A percentile compares a stretch with the other conserved stretches of the same genome.
Conservation (phyloP, 2,797 vertebrate genomes). For the Cuniculus paca region DNA sequence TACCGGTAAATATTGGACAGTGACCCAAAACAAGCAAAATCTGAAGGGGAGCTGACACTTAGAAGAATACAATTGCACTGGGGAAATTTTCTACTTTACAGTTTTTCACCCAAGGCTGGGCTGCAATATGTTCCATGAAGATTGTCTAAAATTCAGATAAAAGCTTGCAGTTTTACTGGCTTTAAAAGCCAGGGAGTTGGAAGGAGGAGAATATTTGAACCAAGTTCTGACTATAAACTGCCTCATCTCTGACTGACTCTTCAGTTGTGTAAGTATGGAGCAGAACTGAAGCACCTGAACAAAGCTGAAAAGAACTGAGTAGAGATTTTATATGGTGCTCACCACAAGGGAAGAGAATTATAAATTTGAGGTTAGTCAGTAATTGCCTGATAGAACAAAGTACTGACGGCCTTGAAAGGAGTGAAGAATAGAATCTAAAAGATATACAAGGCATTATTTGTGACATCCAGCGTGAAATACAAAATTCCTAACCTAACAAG, state of each 20-base stretch:
- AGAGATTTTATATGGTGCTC: background rate
- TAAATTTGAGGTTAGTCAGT: background rate
- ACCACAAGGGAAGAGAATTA: background rate
- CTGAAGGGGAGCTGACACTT: background rate
- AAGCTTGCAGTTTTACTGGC: background rate
- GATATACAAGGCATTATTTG: background rate
- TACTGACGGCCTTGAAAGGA: background rate
- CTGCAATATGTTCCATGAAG: background rate
- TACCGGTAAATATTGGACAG: background rate
- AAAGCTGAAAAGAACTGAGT: background rate
- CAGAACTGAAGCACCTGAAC: background rate
- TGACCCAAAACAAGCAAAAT: background rate
- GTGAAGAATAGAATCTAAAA: background rate
- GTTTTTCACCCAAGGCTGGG: background rate
- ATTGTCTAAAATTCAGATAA: background rate
- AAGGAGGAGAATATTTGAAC: background rate
- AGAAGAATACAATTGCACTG: background rate
- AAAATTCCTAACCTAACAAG: background rate
- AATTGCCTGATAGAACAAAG: background rate
- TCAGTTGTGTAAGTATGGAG: background rate
- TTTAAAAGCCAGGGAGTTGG: background rate
- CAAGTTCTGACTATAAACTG: background rate
- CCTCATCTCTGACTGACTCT: background rate
- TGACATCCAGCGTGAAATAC: background rate
- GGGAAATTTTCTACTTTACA: background rate